Conservation (phyloP, 2,888 invertebrate genomes). For the Spilarctia lutea region DNA sequence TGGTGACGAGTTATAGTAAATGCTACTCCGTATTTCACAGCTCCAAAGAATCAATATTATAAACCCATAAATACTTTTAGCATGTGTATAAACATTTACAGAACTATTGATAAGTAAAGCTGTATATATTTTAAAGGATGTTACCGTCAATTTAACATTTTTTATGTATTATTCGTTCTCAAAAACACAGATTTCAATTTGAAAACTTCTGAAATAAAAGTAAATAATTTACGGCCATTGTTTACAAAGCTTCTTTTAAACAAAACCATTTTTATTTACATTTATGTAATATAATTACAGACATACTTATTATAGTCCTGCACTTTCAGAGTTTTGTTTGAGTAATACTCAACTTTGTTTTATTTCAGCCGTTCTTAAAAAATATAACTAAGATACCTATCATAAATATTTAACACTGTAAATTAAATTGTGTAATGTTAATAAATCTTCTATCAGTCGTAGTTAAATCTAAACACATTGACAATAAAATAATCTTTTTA, state of each 20-base stretch:
- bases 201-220: background rate
- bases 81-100: conserved; percentile 24
- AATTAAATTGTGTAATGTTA: conserved; percentile 7
- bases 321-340: background rate
- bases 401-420: conserved; percentile 13
- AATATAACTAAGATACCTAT: conserved; percentile 20
- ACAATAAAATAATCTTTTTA: conserved; percentile 27
- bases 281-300: background rate
- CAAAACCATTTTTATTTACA: background rate
- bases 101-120: conserved; percentile 45
- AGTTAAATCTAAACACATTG: conserved; percentile 39
- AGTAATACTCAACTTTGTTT: conserved; percentile 2
- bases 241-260: background rate
- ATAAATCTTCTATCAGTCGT: conserved; percentile 40
- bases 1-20: background rate
- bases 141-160: no score
- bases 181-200: background rate
- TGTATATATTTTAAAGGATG: conserved; percentile 15
- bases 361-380: background rate
- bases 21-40: background rate
- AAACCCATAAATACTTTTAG: background rate
- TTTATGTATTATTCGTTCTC: background rate
- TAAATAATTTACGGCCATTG: background rate
- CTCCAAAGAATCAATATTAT: background rate
- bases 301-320: background rate